Evolutionary conservation across 2,888 invertebrate species (phyloP).

Genomic region (Scaeva pyrastri): DNA sequence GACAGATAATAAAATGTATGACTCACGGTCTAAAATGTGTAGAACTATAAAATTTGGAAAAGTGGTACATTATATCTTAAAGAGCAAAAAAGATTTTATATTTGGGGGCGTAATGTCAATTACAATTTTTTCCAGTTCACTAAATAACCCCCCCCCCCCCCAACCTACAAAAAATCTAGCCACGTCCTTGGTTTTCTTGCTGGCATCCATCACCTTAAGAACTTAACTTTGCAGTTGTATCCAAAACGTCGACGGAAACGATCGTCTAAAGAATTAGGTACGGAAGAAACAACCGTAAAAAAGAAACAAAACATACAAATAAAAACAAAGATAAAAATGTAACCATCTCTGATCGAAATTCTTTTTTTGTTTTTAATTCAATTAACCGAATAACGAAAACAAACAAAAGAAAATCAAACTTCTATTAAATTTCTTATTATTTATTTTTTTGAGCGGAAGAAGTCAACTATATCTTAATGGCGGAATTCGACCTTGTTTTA

Average conservation of each 20-base stretch:
- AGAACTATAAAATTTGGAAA: too few species aligned
- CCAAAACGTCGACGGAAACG: conserved; percentile 64
- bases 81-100: too few species aligned
- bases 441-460: not conserved
- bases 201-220: conserved; percentile 20
- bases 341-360: conserved; percentile 49
- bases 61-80: too few species aligned
- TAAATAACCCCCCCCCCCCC: not conserved
- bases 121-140: too few species aligned
- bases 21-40: too few species aligned
- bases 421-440: not conserved
- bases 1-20: too few species aligned
- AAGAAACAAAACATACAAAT: conserved; percentile 14
- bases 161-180: too few species aligned
- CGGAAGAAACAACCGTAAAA: not conserved
- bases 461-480: not conserved
- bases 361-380: not conserved
- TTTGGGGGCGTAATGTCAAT: too few species aligned
- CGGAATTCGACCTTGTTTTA: conserved; percentile 64
- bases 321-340: conserved; percentile 1
- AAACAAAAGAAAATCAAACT: conserved; percentile 23
- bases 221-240: conserved; percentile 61
- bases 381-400: conserved; percentile 1
- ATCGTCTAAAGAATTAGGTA: conserved; percentile 37
- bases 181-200: not conserved